Percentiles rank a stretch among this genome's conserved stretches.
Evolutionary conservation across 2,113 vertebrate species (phyloP).

Genomic region (Uropsilus gracilis): DNA sequence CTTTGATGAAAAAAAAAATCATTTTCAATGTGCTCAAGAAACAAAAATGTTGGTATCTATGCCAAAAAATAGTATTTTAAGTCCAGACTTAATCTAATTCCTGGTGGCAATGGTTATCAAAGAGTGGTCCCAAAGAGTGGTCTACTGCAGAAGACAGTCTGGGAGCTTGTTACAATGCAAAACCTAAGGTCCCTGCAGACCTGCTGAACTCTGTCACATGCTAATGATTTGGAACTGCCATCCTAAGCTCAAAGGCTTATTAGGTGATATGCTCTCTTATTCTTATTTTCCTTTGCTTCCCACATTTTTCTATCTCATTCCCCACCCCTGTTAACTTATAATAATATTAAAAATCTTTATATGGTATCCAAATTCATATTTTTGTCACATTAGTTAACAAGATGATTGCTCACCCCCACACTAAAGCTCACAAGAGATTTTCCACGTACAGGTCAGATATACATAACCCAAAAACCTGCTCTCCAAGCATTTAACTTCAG

Average conservation of each 20-base stretch:
- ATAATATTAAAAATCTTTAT: background rate
- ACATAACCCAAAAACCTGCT: background rate
- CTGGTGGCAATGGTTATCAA: no score
- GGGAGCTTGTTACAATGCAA: background rate
- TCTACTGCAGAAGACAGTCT: background rate
- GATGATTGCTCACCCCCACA: background rate
- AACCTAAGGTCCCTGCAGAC: background rate
- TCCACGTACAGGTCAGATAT: background rate
- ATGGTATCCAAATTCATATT: background rate
- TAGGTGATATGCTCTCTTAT: background rate
- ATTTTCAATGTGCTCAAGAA: no score
- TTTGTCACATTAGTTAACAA: background rate
- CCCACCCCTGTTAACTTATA: background rate
- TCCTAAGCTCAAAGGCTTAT: background rate
- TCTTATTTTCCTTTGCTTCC: background rate
- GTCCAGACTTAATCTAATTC: no score
- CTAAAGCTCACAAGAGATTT: background rate
- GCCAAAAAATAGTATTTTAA: no score
- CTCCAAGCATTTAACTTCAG: background rate
- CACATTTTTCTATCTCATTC: background rate
- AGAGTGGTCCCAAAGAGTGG: background rate
- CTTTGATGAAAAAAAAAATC: no score
- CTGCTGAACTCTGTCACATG: background rate
- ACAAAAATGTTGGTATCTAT: no score
- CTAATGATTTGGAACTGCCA: background rate